phyloP scores from a whole-genome alignment of 2,888 invertebrate species.

The Phyllotreta striolata region DNA sequence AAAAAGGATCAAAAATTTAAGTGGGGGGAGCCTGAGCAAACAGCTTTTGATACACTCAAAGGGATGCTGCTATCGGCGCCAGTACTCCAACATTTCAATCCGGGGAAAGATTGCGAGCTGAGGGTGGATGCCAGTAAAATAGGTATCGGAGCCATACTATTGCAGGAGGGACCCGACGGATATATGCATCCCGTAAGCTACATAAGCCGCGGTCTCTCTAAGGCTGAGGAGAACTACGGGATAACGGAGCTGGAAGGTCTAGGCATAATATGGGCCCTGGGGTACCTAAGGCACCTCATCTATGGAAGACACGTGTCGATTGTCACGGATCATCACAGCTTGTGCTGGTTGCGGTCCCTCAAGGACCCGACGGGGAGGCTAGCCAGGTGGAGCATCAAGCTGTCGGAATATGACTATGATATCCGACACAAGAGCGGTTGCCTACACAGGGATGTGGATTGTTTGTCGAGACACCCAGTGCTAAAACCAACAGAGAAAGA shows the following conservation, averaged over 20 bases:
- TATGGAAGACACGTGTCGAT: conserved; percentile 37
- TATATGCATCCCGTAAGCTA: conserved; percentile 42
- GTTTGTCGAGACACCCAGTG: conserved; percentile 31
- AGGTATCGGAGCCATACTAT: conserved; percentile 37
- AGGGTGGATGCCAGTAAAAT: conserved; percentile 36
- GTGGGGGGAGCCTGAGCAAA: conserved; percentile 18
- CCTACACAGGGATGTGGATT: conserved; percentile 5
- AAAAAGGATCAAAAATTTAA: conserved; percentile 32
- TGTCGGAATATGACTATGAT: neutral
- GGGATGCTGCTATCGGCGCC: conserved; percentile 33
- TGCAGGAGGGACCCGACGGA: conserved; percentile 36
- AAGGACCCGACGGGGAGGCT: neutral
- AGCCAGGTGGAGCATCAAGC: neutral
- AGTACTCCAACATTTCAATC: conserved; percentile 30
- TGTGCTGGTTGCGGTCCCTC: conserved; percentile 27
- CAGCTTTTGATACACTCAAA: conserved; percentile 29
- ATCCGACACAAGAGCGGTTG: neutral
- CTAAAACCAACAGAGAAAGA: neutral
- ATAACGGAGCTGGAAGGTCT: conserved; percentile 39
- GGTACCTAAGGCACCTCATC: conserved; percentile 39
- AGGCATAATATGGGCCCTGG: conserved; percentile 34
- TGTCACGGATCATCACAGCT: conserved; percentile 35
- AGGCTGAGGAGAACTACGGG: conserved; percentile 41
- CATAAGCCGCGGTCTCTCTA: conserved; percentile 38
- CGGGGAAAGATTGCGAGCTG: conserved; percentile 37